Conservation (phyloP, 2,888 invertebrate species). For the Idaea aversata region DNA sequence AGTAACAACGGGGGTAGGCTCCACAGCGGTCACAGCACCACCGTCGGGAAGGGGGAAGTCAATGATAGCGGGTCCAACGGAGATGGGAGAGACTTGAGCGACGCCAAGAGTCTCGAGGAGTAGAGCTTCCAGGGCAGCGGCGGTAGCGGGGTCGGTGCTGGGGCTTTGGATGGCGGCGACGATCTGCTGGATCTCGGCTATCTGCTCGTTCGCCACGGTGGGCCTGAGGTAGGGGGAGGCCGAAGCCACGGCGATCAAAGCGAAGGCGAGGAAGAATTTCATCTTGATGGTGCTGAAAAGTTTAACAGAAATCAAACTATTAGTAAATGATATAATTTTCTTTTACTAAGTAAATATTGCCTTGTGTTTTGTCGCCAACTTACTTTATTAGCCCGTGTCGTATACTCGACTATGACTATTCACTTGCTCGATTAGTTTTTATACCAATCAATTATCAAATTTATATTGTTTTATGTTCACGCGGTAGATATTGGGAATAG, state of each 20-base stretch:
- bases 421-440: slow-evolving; percentile 8
- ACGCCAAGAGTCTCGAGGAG: slow-evolving; percentile 23
- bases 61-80: slow-evolving; percentile 29
- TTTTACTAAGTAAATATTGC: neutral
- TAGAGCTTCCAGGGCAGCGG: slow-evolving; percentile 28
- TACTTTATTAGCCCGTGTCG: slow-evolving; percentile 15
- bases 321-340: neutral
- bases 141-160: slow-evolving; percentile 34
- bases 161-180: slow-evolving; percentile 33
- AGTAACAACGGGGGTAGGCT: slow-evolving; percentile 15
- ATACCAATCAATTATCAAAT: slow-evolving; percentile 16
- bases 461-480: neutral
- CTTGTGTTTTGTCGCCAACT: neutral
- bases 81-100: slow-evolving; percentile 19
- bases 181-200: slow-evolving; percentile 32
- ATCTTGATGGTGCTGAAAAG: slow-evolving; percentile 19
- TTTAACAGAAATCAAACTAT: neutral
- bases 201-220: slow-evolving; percentile 16
- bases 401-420: slow-evolving; percentile 18
- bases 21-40: slow-evolving; percentile 18
- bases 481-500: neutral
- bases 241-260: slow-evolving; percentile 27
- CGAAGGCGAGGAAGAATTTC: slow-evolving; percentile 29
- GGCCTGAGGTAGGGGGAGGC: slow-evolving; percentile 28
- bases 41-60: slow-evolving; percentile 31